Conservation (phyloP, 2,888 invertebrate genomes). For the Marasmarcha lunaedactyla region DNA sequence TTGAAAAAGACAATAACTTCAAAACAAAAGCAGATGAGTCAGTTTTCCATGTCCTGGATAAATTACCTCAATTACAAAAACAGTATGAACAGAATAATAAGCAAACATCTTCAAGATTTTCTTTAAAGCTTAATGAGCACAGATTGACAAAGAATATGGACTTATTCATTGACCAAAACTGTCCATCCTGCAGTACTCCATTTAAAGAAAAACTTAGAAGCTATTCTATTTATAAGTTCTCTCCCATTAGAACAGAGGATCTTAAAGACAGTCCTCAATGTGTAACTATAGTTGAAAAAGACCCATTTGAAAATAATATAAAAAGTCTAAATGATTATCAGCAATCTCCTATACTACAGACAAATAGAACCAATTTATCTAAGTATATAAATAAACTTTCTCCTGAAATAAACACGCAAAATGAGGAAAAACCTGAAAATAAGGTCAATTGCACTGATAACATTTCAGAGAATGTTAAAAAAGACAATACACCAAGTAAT, state of each 20-base stretch:
- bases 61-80: constrained; percentile 30
- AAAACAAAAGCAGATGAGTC: constrained; percentile 34
- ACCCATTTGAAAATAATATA: constrained; percentile 10
- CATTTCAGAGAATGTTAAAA: background rate
- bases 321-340: constrained; percentile 16
- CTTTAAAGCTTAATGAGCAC: constrained; percentile 18
- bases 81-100: constrained; percentile 15
- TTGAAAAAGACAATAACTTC: constrained; percentile 31
- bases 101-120: background rate
- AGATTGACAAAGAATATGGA: constrained; percentile 26
- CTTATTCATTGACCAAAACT: constrained; percentile 30
- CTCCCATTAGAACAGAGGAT: constrained; percentile 34
- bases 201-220: constrained; percentile 45
- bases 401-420: no score
- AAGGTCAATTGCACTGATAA: background rate
- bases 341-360: background rate
- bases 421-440: no score
- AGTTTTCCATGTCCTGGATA: constrained; percentile 39
- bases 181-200: constrained; percentile 54
- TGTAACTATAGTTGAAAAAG: constrained; percentile 22
- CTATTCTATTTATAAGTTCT: constrained; percentile 50
- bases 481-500: background rate
- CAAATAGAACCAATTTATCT: background rate
- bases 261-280: constrained; percentile 22
- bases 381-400: background rate